A percentile compares a stretch with the other conserved stretches of the same genome.
These are phyloP conservation scores for Drepana falcataria DNA, from an alignment of 2,888 invertebrate species.

Conservation along the genomic window DNA sequence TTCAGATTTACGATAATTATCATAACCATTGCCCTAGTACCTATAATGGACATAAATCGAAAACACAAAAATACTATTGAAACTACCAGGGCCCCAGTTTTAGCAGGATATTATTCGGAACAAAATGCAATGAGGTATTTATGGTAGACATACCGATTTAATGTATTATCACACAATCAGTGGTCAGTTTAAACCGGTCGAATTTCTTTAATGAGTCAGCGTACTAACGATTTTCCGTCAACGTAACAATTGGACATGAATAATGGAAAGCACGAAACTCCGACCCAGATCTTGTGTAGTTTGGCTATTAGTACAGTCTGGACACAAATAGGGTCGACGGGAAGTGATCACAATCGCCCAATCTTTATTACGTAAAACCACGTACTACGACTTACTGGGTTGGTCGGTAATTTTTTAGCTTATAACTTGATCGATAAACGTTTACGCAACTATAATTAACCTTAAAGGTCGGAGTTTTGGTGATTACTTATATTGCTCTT, in stretches of 20 bases:
- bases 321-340: neutral
- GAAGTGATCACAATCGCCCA: conserved; percentile 10
- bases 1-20: neutral
- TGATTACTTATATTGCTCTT: neutral
- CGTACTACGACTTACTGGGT: conserved; percentile 24
- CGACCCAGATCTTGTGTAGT: conserved; percentile 31
- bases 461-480: conserved; percentile 1
- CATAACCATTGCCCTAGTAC: neutral
- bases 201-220: conserved; percentile 72
- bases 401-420: neutral
- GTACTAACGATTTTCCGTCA: conserved; percentile 68
- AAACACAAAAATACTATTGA: neutral
- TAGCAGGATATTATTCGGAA: conserved; percentile 11
- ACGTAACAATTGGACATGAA: conserved; percentile 63
- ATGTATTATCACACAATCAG: conserved; percentile 27
- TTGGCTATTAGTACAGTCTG: neutral
- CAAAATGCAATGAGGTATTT: conserved; percentile 13
- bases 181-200: conserved; percentile 26
- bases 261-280: conserved; percentile 56
- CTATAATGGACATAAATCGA: neutral
- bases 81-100: conserved; percentile 10
- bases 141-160: conserved; percentile 23
- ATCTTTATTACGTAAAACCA: conserved; percentile 50
- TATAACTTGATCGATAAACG: conserved; percentile 1
- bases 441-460: conserved; percentile 1